Conservation (phyloP, 2,113 vertebrate genomes). For the Chloebia gouldiae region DNA sequence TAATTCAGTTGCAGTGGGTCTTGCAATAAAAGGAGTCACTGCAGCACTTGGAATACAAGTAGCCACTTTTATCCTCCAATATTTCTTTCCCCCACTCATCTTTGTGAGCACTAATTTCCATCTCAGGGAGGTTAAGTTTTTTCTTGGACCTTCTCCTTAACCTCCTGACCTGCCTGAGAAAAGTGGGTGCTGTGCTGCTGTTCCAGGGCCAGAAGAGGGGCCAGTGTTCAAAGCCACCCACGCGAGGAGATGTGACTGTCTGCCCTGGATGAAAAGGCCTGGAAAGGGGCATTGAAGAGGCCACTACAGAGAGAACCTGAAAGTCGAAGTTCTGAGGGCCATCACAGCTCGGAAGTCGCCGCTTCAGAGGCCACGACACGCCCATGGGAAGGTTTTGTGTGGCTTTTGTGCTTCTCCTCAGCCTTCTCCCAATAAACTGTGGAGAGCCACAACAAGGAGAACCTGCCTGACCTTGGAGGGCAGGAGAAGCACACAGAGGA, state of each 20-base stretch:
- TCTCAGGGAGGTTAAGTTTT: neutral
- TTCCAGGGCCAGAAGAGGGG: neutral
- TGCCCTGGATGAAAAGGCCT: slow-evolving; percentile 20
- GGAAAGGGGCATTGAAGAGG: slow-evolving; percentile 33
- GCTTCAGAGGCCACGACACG: neutral
- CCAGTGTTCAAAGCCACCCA: neutral
- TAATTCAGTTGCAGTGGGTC: neutral
- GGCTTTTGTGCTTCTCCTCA: neutral
- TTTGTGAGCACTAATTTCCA: neutral
- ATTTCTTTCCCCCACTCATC: neutral
- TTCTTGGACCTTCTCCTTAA: neutral
- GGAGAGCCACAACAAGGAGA: slow-evolving; percentile 1
- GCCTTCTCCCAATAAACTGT: neutral
- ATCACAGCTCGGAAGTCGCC: neutral
- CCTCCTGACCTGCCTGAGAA: slow-evolving; percentile 31
- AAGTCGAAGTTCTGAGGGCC: neutral
- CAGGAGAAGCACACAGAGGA: fast-evolving
- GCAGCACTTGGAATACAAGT: neutral
- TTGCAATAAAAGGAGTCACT: neutral
- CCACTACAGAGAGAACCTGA: slow-evolving; percentile 19
- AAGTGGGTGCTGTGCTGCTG: slow-evolving; percentile 27
- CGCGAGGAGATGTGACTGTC: neutral
- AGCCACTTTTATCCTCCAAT: neutral
- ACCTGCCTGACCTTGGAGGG: slow-evolving; percentile 26
- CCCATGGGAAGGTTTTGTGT: neutral